Evolutionary conservation across 1,140 invertebrate species (phyloP).

Genomic region (Druon quercuslanigerum): DNA sequence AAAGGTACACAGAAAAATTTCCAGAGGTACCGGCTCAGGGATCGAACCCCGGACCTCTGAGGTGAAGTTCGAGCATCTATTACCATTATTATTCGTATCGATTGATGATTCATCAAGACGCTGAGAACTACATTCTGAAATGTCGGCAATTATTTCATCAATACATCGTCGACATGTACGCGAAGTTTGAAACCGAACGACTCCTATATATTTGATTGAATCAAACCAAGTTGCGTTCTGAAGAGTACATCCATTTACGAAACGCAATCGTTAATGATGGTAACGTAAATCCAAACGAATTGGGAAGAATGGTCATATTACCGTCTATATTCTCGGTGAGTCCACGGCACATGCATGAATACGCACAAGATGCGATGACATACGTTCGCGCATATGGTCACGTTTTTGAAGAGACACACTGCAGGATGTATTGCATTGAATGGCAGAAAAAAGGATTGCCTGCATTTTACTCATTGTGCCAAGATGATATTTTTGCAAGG

Average conservation of each 20-base stretch:
- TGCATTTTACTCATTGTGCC: too few relatives aligned
- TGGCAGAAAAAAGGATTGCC: slow-evolving; percentile 32
- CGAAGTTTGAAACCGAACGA: slow-evolving; percentile 74
- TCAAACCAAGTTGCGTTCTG: slow-evolving; percentile 72
- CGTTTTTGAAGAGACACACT: slow-evolving; percentile 59
- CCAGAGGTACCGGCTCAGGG: too few relatives aligned
- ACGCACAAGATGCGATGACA: too few relatives aligned
- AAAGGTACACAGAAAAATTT: too few relatives aligned
- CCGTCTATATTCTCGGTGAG: slow-evolving; percentile 68
- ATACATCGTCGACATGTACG: slow-evolving; percentile 74
- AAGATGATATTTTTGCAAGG: too few relatives aligned
- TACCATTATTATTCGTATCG: slow-evolving; percentile 65
- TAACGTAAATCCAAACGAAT: slow-evolving; percentile 49
- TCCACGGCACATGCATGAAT: slow-evolving; percentile 73
- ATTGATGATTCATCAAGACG: slow-evolving; percentile 57
- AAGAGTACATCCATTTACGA: slow-evolving; percentile 70
- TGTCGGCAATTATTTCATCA: slow-evolving; percentile 57
- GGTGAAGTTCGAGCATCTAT: too few relatives aligned
- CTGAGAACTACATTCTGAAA: slow-evolving; percentile 39
- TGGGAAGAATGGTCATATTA: slow-evolving; percentile 68
- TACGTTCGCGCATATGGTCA: slow-evolving; percentile 68
- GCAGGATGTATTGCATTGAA: slow-evolving; percentile 67
- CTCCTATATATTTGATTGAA: slow-evolving; percentile 68
- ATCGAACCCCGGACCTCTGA: too few relatives aligned
- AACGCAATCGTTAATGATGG: slow-evolving; percentile 40